Conservation (phyloP, 2,888 invertebrate genomes). For the Chrysopilus asiliformis region DNA sequence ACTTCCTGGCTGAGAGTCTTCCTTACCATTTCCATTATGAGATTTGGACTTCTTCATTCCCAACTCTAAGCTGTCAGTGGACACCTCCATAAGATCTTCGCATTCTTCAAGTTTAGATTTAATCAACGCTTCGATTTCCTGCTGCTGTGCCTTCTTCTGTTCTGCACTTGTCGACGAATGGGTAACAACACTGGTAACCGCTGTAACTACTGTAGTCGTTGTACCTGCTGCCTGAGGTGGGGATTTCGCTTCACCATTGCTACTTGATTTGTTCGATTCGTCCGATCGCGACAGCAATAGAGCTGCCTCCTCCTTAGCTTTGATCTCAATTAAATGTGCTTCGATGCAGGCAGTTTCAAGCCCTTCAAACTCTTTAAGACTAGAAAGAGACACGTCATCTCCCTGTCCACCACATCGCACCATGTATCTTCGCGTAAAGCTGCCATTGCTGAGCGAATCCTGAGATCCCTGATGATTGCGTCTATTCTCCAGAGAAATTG, state of each 20-base stretch:
- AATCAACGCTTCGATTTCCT: slow-evolving; percentile 29
- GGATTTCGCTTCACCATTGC: slow-evolving; percentile 20
- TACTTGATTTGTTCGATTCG: slow-evolving; percentile 34
- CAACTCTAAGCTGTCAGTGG: slow-evolving; percentile 48
- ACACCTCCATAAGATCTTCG: slow-evolving; percentile 41
- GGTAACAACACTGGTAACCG: slow-evolving; percentile 23
- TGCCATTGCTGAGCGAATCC: slow-evolving; percentile 71
- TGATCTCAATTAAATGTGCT: slow-evolving; percentile 67
- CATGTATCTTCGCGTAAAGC: slow-evolving; percentile 58
- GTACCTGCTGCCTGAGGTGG: slow-evolving; percentile 17
- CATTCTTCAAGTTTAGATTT: slow-evolving; percentile 33
- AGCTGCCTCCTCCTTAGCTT: slow-evolving; percentile 76
- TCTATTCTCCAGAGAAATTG: slow-evolving; percentile 66
- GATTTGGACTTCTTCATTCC: slow-evolving; percentile 11
- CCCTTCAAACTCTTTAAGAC: slow-evolving; percentile 85
- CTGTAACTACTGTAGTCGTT: slow-evolving; percentile 24
- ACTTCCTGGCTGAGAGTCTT: slow-evolving; percentile 45
- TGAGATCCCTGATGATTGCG: slow-evolving; percentile 65
- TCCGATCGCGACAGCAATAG: slow-evolving; percentile 44
- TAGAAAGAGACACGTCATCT: slow-evolving; percentile 75
- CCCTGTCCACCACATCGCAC: slow-evolving; percentile 60
- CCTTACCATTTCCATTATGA: slow-evolving; percentile 32
- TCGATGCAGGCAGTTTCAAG: slow-evolving; percentile 78
- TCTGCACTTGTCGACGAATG: slow-evolving; percentile 16
- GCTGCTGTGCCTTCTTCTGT: slow-evolving; percentile 10